Evolutionary conservation across 1,140 invertebrate species (phyloP).

Genomic region (Matsumurasca onukii): DNA sequence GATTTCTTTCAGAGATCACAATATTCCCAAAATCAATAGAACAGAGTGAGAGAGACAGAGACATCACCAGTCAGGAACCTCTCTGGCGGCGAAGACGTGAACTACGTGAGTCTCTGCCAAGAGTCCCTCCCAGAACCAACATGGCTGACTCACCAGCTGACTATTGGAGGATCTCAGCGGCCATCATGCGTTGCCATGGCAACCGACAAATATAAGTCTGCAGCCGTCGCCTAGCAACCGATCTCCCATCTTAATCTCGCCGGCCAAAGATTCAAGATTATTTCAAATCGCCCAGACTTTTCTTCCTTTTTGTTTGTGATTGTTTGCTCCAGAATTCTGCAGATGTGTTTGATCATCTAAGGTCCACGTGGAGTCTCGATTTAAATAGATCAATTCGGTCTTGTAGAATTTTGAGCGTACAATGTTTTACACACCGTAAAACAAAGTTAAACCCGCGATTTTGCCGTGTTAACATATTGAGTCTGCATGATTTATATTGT

Average conservation of each 20-base stretch:
- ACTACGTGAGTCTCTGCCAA: slow-evolving; percentile 8
- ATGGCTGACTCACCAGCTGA: slow-evolving; percentile 3
- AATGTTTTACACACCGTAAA: too few relatives aligned
- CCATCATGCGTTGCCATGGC: slow-evolving; percentile 25
- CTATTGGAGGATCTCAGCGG: slow-evolving; percentile 22
- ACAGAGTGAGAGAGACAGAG: slow-evolving; percentile 11
- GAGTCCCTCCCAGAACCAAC: slow-evolving; percentile 4
- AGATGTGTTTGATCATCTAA: background rate
- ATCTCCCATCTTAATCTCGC: slow-evolving; percentile 20
- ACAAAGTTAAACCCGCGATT: too few relatives aligned
- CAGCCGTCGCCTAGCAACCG: slow-evolving; percentile 19
- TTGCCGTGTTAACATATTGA: too few relatives aligned
- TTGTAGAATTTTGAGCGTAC: too few relatives aligned
- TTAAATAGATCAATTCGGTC: too few relatives aligned
- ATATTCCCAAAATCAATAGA: slow-evolving; percentile 10
- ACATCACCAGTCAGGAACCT: slow-evolving; percentile 4
- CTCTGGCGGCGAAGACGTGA: slow-evolving; percentile 21
- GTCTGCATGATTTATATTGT: too few relatives aligned
- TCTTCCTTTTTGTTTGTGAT: background rate
- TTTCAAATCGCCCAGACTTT: background rate
- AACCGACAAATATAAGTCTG: slow-evolving; percentile 15
- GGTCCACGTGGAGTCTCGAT: too few relatives aligned
- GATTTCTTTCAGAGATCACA: background rate
- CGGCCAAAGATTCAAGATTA: slow-evolving; percentile 22
- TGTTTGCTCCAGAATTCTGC: background rate